These are phyloP conservation scores for Phortica variegata DNA, from an alignment of 1,140 invertebrate genomes.

Conservation along the genomic window DNA sequence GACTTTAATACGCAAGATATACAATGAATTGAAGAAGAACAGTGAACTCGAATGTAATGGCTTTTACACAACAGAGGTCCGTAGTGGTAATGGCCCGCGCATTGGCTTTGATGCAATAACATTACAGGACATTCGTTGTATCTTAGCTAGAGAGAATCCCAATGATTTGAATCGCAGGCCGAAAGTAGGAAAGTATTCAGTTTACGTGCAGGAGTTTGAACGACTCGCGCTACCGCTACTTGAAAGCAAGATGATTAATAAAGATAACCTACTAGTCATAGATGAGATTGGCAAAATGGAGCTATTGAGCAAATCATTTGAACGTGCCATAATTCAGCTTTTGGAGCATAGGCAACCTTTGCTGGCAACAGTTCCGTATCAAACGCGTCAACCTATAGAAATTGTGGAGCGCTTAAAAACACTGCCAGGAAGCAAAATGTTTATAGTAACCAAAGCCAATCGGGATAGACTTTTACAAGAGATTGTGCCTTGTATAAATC, in stretches of 20 bases:
- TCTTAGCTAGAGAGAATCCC: constrained; percentile 18
- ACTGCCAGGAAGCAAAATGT: constrained; percentile 2
- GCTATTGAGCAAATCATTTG: constrained; percentile 23
- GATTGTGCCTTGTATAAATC: constrained; percentile 9
- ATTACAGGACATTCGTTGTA: constrained; percentile 16
- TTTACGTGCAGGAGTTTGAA: constrained; percentile 31
- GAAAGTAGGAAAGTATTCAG: constrained; percentile 34
- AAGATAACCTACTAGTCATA: constrained; percentile 26
- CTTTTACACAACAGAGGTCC: constrained; percentile 38
- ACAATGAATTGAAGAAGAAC: constrained; percentile 5
- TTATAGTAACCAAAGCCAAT: constrained; percentile 19
- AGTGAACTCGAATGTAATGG: constrained; percentile 18
- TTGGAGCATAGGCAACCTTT: constrained; percentile 1
- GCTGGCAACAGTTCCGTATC: constrained; percentile 19
- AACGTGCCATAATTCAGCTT: constrained; percentile 10
- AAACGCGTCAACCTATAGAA: constrained; percentile 10
- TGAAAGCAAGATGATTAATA: no score
- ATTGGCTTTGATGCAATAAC: constrained; percentile 38
- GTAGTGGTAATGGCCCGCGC: constrained; percentile 11
- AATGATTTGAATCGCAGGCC: constrained; percentile 9
- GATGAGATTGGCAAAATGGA: constrained; percentile 44
- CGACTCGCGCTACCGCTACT: neutral
- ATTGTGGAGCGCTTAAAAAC: constrained; percentile 26
- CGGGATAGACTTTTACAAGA: constrained; percentile 14
- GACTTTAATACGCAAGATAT: constrained; percentile 26